Conservation (phyloP, 1,140 invertebrate species). For the Cyphomyrmex costatus region DNA sequence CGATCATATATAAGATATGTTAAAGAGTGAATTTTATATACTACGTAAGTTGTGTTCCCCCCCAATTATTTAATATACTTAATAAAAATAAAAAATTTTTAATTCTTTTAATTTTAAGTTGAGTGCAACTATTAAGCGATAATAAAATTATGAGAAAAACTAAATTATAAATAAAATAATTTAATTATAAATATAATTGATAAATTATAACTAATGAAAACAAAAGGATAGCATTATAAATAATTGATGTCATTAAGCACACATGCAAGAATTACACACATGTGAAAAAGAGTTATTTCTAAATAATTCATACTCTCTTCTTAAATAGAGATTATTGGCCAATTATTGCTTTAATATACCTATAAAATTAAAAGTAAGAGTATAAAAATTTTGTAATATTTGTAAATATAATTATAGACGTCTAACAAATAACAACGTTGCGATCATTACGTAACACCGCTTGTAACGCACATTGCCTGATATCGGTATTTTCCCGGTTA, state of each 20-base stretch:
- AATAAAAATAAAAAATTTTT: constrained; percentile 5
- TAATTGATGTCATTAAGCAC: background rate
- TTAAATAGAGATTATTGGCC: background rate
- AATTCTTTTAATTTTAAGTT: background rate
- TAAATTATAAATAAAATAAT: background rate
- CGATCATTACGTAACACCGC: background rate
- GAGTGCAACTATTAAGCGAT: background rate
- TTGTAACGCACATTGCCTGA: background rate
- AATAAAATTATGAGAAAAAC: background rate
- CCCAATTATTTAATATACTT: background rate
- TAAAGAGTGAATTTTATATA: too few species aligned
- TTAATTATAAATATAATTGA: background rate
- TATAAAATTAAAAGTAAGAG: background rate
- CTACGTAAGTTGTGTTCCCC: too few species aligned
- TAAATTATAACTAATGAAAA: background rate
- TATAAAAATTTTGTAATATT: background rate
- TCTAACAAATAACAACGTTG: background rate
- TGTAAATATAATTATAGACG: background rate
- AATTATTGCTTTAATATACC: background rate
- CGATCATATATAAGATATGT: too few species aligned
- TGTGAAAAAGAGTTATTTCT: background rate
- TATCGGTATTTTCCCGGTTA: constrained; percentile 25
- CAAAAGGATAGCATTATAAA: background rate
- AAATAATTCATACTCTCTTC: background rate
- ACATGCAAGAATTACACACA: background rate